Evolutionary conservation across 2,888 invertebrate genomes (phyloP), one percentile per base, ranked within the genome.

Genomic region (Drosophila emarginata): DNA sequence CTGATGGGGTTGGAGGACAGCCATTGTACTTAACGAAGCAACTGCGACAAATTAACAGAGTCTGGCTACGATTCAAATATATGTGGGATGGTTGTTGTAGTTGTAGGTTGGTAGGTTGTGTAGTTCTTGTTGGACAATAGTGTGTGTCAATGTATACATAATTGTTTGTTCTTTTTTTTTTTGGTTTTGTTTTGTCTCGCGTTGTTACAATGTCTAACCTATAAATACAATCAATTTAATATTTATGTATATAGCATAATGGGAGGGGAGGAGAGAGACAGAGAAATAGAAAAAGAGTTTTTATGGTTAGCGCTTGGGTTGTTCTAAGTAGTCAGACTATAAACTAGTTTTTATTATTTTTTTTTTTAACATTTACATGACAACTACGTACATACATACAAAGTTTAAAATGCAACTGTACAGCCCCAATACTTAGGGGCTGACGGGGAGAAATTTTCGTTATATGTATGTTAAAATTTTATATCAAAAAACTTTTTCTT

Each of bases 131-230:
- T 45, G 75, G 62, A 56, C 64, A 39, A 63, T 21, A 39, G 61
- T 21, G 37, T 45, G 45, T 53, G 58, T 73, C 32, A 51, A 37
- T 64, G 39, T 64, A 26, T 61, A 32, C 56, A 51, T 61, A 57
- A 61, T 57, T 50, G 40, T 52, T 61, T 57, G 7, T 64, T 60
- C 1, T 32, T 61, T 37, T 40, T 40, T 57, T 57, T 11, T 65
- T 61, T 57, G 28, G 40, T 52, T 61, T 57, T 11, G 64, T 61
- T 45, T 45, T 45, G 45, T 45, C 45, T 45, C 21, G 45, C 45
- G 45, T 39, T 14, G 39, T 82, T 83, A 83, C 77, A 81, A 81
- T 85, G 80, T 89, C 87, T 89, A 89, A 90, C 89, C 90, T 89
- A 89, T 79, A 89, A 83, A 78, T 89, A 87, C 72, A 80, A 45